Evolutionary conservation across 2,888 invertebrate species (phyloP).

Genomic region (Clostera curtula): DNA sequence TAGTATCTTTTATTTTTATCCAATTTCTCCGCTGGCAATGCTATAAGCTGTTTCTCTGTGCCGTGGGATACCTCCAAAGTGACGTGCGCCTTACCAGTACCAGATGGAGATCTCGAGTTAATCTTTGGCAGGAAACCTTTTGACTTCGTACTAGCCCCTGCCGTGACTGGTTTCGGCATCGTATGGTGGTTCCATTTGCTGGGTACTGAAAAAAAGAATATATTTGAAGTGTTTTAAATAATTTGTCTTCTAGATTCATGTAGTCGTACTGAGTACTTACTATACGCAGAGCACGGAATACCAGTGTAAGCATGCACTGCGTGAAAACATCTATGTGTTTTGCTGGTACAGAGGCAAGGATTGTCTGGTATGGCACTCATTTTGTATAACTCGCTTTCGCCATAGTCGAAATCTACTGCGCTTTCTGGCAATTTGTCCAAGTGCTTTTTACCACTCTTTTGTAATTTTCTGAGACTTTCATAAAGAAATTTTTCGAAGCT

Average conservation of each 20-base stretch:
- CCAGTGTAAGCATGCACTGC: constrained; percentile 94
- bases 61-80: constrained; percentile 90
- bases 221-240: not conserved
- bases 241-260: not conserved
- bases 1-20: constrained; percentile 94
- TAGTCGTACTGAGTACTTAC: constrained; percentile 73
- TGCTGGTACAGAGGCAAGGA: constrained; percentile 87
- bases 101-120: constrained; percentile 54
- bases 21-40: constrained; percentile 88
- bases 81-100: constrained; percentile 70
- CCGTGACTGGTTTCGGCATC: constrained; percentile 82
- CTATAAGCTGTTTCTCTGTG: constrained; percentile 88
- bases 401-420: constrained; percentile 67
- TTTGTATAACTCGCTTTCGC: constrained; percentile 74
- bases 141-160: constrained; percentile 55
- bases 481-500: constrained; percentile 93
- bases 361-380: constrained; percentile 80
- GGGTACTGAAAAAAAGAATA: constrained; percentile 75
- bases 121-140: constrained; percentile 82
- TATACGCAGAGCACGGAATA: constrained; percentile 89
- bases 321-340: constrained; percentile 92
- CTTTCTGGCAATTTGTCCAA: constrained; percentile 76
- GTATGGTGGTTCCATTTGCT: constrained; percentile 85
- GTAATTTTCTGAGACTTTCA: constrained; percentile 86
- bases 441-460: constrained; percentile 79